These are phyloP conservation scores for Apaloderma vittatum DNA, from an alignment of 2,113 vertebrate genomes.

Conservation along the genomic window DNA sequence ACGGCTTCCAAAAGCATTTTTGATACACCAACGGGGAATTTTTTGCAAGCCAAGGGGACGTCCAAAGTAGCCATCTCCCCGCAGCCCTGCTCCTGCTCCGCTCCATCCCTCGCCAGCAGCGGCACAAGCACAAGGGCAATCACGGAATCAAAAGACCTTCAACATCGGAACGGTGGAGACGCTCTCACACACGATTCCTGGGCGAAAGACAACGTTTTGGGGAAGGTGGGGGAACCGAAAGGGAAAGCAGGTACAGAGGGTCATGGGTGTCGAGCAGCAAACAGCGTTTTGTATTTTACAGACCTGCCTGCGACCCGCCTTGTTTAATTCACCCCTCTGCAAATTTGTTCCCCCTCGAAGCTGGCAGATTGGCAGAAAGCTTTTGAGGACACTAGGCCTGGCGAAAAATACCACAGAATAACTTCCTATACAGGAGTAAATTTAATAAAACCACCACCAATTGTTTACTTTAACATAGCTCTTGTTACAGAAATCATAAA, in stretches of 20 bases:
- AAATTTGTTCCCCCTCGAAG: constrained; percentile 14
- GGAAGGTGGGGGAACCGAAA: too few relatives aligned
- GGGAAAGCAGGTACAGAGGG: not conserved
- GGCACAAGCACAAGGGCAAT: too few relatives aligned
- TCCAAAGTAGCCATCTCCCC: not conserved
- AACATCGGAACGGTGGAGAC: not conserved
- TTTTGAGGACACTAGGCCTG: constrained; percentile 54
- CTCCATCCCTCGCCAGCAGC: too few relatives aligned
- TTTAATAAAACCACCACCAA: constrained; percentile 83
- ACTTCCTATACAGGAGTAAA: constrained; percentile 75
- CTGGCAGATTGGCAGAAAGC: not conserved
- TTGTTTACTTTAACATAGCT: constrained; percentile 83
- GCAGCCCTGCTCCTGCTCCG: not conserved
- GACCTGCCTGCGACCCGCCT: constrained; percentile 26
- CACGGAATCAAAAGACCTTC: too few relatives aligned
- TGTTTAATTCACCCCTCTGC: not conserved
- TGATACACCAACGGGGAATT: accelerated
- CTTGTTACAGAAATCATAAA: constrained; percentile 81
- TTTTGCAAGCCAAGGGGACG: not conserved
- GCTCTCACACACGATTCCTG: accelerated
- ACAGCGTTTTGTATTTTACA: not conserved
- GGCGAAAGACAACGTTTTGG: accelerated
- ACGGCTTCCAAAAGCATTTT: accelerated
- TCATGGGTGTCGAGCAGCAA: not conserved
- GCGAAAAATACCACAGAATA: constrained; percentile 76